phyloP scores from a whole-genome alignment of 1,140 invertebrate genomes.

The Copidosoma floridanum region DNA sequence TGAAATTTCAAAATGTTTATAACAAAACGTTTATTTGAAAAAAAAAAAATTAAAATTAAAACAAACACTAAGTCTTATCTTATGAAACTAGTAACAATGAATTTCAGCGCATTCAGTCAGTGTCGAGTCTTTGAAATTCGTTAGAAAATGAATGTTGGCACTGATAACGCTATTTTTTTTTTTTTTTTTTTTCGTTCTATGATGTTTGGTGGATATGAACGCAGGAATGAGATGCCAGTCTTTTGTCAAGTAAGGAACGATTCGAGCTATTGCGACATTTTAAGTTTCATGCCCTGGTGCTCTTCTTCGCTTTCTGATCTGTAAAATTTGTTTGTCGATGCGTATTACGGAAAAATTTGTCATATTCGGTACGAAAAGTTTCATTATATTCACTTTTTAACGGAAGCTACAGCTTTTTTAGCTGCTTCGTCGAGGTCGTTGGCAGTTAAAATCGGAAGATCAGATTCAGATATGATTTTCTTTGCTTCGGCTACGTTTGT shows the following conservation, averaged over 20 bases:
- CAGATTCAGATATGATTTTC: constrained; percentile 77
- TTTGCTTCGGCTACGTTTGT: constrained; percentile 71
- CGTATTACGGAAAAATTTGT: constrained; percentile 4
- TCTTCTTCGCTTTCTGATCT: constrained; percentile 18
- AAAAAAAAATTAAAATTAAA: too few relatives aligned
- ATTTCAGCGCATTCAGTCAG: background rate
- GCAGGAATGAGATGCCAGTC: constrained; percentile 26
- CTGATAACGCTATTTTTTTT: constrained; percentile 12
- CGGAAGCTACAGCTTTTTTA: constrained; percentile 72
- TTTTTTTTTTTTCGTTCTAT: background rate
- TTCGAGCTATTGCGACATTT: constrained; percentile 25
- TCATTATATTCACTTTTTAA: constrained; percentile 46
- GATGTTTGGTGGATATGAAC: constrained; percentile 13
- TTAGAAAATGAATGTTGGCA: constrained; percentile 15
- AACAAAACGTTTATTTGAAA: constrained; percentile 25
- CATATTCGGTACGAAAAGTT: background rate
- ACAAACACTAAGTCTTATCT: too few relatives aligned
- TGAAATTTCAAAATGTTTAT: too few relatives aligned
- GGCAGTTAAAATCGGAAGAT: constrained; percentile 77
- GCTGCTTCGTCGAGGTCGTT: constrained; percentile 91
- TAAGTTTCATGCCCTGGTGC: constrained; percentile 6
- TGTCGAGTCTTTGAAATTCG: background rate
- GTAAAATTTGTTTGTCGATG: constrained; percentile 22
- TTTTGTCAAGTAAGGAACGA: constrained; percentile 3
- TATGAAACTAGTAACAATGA: constrained; percentile 13